A percentile compares a stretch with the other conserved stretches of the same genome.
These are phyloP conservation scores for Thryonomys swinderianus DNA, from an alignment of 2,113 vertebrate species.

Conservation along the genomic window DNA sequence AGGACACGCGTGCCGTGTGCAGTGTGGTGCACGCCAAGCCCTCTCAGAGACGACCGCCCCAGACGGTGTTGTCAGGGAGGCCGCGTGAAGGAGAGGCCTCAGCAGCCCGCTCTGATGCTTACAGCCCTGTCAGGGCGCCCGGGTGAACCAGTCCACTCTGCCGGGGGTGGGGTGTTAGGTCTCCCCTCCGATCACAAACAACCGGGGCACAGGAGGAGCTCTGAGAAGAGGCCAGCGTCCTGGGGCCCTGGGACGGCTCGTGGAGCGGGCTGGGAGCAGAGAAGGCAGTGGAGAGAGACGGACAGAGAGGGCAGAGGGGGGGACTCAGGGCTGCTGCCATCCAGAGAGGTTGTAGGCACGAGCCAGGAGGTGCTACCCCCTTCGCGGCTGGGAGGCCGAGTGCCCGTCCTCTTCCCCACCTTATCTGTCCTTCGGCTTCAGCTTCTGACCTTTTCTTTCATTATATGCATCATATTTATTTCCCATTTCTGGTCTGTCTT, in stretches of 20 bases:
- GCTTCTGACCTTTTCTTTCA: neutral
- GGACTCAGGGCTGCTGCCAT: rapidly evolving
- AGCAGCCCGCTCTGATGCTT: neutral
- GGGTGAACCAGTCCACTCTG: neutral
- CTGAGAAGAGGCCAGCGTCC: neutral
- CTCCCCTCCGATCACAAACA: neutral
- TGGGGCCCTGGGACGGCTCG: neutral
- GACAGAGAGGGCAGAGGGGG: neutral
- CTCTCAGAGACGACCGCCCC: neutral
- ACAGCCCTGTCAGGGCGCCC: neutral
- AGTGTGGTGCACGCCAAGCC: neutral
- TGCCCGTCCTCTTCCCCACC: neutral
- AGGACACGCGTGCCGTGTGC: rapidly evolving
- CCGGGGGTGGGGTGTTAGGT: too few relatives aligned
- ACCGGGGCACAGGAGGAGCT: neutral
- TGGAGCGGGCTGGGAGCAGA: rapidly evolving
- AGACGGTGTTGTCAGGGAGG: neutral
- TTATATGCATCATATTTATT: neutral
- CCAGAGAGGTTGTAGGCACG: neutral
- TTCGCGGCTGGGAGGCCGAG: neutral
- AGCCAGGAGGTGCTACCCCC: neutral
- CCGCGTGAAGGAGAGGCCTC: neutral
- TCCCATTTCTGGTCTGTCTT: neutral
- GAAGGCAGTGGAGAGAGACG: neutral
- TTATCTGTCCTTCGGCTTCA: neutral